Conservation (phyloP, 1,140 invertebrate species). For the Meteorus sp. region DNA sequence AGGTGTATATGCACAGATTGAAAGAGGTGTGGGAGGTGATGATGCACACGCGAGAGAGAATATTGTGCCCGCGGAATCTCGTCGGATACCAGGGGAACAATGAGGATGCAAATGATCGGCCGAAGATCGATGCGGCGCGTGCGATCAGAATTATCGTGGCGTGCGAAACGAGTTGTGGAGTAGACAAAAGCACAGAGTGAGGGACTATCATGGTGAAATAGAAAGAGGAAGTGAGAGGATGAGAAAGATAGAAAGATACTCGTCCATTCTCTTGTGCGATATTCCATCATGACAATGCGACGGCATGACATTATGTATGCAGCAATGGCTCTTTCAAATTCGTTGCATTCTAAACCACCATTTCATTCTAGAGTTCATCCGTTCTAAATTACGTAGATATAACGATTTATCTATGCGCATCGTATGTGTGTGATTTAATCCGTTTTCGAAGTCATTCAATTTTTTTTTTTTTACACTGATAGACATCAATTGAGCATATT, state of each 20-base stretch:
- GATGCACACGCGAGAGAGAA: constrained; percentile 31
- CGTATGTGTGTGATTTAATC: too few species aligned
- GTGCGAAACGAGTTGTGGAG: constrained; percentile 30
- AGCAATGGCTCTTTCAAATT: constrained; percentile 55
- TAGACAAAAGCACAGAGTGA: constrained; percentile 32
- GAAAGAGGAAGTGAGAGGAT: constrained; percentile 12
- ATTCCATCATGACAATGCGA: constrained; percentile 58
- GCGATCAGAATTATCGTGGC: constrained; percentile 58
- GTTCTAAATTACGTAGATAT: too few species aligned
- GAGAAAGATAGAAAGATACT: constrained; percentile 49
- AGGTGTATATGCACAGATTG: too few species aligned
- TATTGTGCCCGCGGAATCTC: constrained; percentile 48
- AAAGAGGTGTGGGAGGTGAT: constrained; percentile 3
- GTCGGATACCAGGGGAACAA: constrained; percentile 53
- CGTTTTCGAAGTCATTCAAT: too few species aligned
- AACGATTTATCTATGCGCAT: too few species aligned
- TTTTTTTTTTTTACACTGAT: too few species aligned
- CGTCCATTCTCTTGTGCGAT: constrained; percentile 33
- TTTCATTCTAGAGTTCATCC: constrained; percentile 26
- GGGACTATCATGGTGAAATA: background rate
- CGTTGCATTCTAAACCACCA: constrained; percentile 50
- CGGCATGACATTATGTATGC: constrained; percentile 57
- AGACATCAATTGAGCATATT: too few species aligned
- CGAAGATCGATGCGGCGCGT: constrained; percentile 55
- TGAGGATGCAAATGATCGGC: constrained; percentile 61